Evolutionary conservation across 2,797 vertebrate genomes (phyloP).

Genomic region (Momotus momota): DNA sequence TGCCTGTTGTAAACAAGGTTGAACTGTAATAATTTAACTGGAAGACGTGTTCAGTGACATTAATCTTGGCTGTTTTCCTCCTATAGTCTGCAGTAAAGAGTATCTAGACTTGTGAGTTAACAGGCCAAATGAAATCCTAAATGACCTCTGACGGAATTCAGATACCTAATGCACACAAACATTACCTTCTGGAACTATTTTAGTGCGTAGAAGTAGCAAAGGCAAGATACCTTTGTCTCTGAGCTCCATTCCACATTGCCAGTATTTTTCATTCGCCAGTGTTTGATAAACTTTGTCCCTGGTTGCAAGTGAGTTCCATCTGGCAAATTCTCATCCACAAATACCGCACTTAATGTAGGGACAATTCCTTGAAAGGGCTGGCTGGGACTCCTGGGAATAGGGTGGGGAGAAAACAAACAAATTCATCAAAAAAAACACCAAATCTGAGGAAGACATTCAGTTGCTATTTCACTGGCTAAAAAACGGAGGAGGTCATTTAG

Average conservation of each 20-base stretch:
- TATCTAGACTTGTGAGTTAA: background rate
- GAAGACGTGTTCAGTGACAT: background rate
- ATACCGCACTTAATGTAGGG: slow-evolving; percentile 93
- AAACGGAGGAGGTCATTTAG: background rate
- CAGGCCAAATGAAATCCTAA: background rate
- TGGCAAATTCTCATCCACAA: slow-evolving; percentile 99
- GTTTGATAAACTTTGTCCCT: slow-evolving; percentile 95
- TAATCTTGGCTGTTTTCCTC: background rate
- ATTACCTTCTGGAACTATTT: background rate
- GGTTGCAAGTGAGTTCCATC: slow-evolving; percentile 95
- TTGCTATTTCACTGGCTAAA: background rate
- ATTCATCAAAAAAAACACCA: background rate
- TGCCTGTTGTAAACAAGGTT: background rate
- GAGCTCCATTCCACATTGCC: slow-evolving; percentile 94
- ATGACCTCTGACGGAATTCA: background rate
- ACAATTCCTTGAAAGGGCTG: slow-evolving; percentile 90
- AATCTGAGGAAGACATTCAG: background rate
- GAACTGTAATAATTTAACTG: background rate
- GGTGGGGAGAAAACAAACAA: background rate
- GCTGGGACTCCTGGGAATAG: slow-evolving; percentile 85
- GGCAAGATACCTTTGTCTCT: slow-evolving; percentile 91
- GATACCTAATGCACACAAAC: background rate
- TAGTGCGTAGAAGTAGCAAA: background rate
- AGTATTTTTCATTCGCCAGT: slow-evolving; percentile 98
- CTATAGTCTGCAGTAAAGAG: accelerated